Evolutionary conservation across 2,797 vertebrate species (phyloP).

Genomic region (Phoeniculus purpureus): DNA sequence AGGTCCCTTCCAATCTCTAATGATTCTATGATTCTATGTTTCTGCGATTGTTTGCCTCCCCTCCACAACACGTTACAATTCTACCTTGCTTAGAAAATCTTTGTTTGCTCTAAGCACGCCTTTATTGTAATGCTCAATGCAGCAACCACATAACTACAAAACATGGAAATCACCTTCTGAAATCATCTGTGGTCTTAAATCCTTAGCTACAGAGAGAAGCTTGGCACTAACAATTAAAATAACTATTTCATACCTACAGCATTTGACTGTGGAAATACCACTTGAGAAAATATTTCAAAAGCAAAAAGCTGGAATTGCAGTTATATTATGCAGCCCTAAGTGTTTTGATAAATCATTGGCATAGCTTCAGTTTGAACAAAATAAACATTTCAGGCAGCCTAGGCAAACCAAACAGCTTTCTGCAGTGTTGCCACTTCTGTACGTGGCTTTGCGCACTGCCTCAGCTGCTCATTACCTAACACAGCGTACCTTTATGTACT

Average conservation of each 20-base stretch:
- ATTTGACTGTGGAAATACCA: background rate
- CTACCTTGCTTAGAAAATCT: background rate
- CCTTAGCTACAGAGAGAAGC: background rate
- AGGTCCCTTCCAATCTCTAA: too few species aligned
- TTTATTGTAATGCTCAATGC: background rate
- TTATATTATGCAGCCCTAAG: background rate
- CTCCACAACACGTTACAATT: background rate
- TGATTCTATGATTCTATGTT: too few species aligned
- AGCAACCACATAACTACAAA: background rate
- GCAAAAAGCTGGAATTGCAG: background rate
- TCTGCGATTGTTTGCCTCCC: background rate
- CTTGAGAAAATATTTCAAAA: background rate
- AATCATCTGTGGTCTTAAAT: background rate
- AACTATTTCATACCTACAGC: background rate
- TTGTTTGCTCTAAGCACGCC: background rate
- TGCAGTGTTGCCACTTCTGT: background rate
- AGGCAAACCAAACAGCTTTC: background rate
- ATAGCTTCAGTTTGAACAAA: background rate
- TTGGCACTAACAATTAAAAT: background rate
- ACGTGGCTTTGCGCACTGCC: background rate
- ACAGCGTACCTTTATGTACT: background rate
- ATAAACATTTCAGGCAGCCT: background rate
- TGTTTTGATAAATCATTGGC: background rate
- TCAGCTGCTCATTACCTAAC: background rate
- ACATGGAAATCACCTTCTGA: background rate